Evolutionary conservation across 2,888 invertebrate genomes (phyloP), one percentile per base, ranked within the genome.

Genomic region (Lutraria lutraria): DNA sequence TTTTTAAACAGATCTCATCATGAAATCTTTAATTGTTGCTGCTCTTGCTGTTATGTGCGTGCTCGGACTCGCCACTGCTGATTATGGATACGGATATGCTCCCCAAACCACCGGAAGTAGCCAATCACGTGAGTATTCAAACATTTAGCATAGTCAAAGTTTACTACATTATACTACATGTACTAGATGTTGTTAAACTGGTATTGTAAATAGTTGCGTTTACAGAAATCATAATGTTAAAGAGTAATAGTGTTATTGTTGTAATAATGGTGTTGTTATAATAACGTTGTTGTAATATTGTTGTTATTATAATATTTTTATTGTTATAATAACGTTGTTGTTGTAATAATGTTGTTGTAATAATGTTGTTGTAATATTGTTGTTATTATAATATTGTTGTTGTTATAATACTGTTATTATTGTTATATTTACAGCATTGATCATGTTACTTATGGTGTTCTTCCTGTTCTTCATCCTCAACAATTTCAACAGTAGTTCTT

Each of bases 41-140:
- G 87, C 83, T 25, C 83, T 87, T 80, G 87, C 87, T 63, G 63
- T 87, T 12, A 63, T 43, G 63, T 83, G 87, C 72, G 87, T 87
- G 56, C 76, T 87, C 80, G 87, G 87, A 60, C 87, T 87, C 29
- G 87, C 83, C 13, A 60, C 83, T 25, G 83, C 87, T 34, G 12
- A 76, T 0, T 72, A 21, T 31, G 79, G 68, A 16, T 68, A 53
- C 52, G 68, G 72, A 25, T 52, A 63, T 25, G 63, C 63, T 25
- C 83, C 83, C 8, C 31, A 25, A 29, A n/a, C 19, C 16, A 13
- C 19, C 16, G 83, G 72, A 15, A 12, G 60, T 43, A 29, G 82
- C 13, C 82, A 81, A 56, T 54, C 76, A 82, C 56, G 89, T 89
- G 83, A 86, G 86, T 85, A 52, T 52, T 43, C 8, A 43, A n/a